Percentiles rank a stretch among this genome's conserved stretches.
phyloP scores from a whole-genome alignment of 2,113 vertebrate species.

The Scophthalmus maximus region DNA sequence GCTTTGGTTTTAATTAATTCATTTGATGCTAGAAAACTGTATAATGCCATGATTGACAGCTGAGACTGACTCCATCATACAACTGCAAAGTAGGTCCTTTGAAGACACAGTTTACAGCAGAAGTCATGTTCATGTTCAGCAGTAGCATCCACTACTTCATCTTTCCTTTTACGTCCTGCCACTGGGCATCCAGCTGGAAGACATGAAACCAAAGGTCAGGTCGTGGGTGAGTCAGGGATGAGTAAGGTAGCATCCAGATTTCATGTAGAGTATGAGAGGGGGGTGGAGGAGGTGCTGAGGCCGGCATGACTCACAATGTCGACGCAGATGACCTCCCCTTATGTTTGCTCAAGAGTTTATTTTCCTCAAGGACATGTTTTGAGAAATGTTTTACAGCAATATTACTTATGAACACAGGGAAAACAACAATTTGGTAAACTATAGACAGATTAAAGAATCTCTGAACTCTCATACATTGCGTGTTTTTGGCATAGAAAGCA shows the following conservation, averaged over 20 bases:
- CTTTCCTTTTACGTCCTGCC: conserved; percentile 43
- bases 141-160: conserved; percentile 34
- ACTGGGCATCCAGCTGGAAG: conserved; percentile 45
- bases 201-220: conserved; percentile 68
- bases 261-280: conserved; percentile 26
- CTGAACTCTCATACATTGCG: too few relatives aligned
- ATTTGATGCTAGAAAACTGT: too few relatives aligned
- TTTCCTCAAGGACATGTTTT: conserved; percentile 6
- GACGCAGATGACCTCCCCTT: conserved; percentile 30
- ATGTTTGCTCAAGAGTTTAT: conserved; percentile 18
- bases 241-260: conserved; percentile 43
- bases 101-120: conserved; percentile 13
- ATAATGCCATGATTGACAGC: too few relatives aligned
- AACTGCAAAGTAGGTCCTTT: neutral
- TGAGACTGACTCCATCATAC: conserved; percentile 3
- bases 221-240: conserved; percentile 37
- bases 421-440: too few relatives aligned
- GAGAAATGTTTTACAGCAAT: neutral
- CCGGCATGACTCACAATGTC: conserved; percentile 26
- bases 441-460: too few relatives aligned
- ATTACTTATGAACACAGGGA: too few relatives aligned
- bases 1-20: too few relatives aligned
- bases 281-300: conserved; percentile 27
- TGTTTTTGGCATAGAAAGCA: too few relatives aligned
- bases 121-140: conserved; percentile 30